Conservation (phyloP, 2,888 invertebrate genomes). For the Melolontha melolontha region DNA sequence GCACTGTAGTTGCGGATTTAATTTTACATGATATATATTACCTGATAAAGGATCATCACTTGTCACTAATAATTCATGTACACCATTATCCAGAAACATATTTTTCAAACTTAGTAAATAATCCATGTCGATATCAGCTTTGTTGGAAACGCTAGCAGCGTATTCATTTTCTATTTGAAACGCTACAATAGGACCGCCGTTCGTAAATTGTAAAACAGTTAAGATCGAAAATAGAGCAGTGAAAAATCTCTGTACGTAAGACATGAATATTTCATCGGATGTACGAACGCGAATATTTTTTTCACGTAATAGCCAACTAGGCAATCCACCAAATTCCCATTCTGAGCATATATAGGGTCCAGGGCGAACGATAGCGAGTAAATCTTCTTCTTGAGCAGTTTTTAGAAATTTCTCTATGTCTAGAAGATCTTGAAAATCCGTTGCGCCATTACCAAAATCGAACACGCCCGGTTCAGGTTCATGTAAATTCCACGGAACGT, state of each 20-base stretch:
- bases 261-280: constrained; percentile 60
- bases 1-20: no score
- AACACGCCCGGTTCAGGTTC: constrained; percentile 79
- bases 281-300: constrained; percentile 64
- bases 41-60: constrained; percentile 64
- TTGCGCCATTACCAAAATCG: constrained; percentile 74
- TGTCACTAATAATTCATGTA: constrained; percentile 67
- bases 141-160: constrained; percentile 39
- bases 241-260: constrained; percentile 67
- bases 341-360: constrained; percentile 96
- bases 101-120: constrained; percentile 65
- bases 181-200: constrained; percentile 88
- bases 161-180: constrained; percentile 82
- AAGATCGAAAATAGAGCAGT: constrained; percentile 65
- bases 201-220: constrained; percentile 68
- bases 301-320: constrained; percentile 61
- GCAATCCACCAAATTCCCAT: constrained; percentile 73
- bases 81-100: constrained; percentile 59
- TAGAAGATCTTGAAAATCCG: constrained; percentile 66
- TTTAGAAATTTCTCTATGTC: constrained; percentile 75
- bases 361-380: constrained; percentile 83
- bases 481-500: constrained; percentile 91
- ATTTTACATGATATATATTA: no score
- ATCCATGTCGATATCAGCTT: constrained; percentile 43
- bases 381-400: constrained; percentile 79